These are phyloP conservation scores for Quadriops clusia DNA, from an alignment of 2,888 invertebrate genomes.

Conservation along the genomic window DNA sequence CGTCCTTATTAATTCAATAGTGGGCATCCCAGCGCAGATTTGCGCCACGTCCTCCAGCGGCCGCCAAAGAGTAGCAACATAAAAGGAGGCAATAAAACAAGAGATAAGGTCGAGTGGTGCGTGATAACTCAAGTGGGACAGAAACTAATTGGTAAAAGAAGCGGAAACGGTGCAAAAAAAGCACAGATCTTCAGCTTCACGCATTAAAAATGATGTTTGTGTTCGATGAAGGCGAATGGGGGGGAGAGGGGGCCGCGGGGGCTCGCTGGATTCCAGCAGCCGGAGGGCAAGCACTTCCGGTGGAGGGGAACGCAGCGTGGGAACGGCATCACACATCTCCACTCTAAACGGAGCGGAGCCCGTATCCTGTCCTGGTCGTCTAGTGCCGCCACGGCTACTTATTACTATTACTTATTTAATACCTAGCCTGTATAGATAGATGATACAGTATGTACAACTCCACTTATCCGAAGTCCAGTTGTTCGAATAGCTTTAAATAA, in stretches of 20 bases:
- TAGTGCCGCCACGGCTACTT: no score
- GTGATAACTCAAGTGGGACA: slow-evolving; percentile 22
- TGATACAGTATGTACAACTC: no score
- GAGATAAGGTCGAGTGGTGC: slow-evolving; percentile 9
- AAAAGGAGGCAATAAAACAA: slow-evolving; percentile 9
- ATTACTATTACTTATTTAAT: no score
- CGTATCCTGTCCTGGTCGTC: no score
- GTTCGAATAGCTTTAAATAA: no score
- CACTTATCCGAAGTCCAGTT: no score
- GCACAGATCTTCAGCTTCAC: slow-evolving; percentile 23
- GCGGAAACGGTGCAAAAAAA: slow-evolving; percentile 30
- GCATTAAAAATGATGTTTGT: slow-evolving; percentile 18
- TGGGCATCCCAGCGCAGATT: no score
- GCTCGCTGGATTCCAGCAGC: slow-evolving; percentile 23
- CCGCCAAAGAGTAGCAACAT: no score
- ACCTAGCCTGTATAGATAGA: no score
- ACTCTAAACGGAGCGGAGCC: no score
- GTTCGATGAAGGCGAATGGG: slow-evolving; percentile 4
- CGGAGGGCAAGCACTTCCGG: slow-evolving; percentile 30
- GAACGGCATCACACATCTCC: slow-evolving; percentile 19
- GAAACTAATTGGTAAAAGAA: slow-evolving; percentile 30
- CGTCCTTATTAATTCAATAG: no score
- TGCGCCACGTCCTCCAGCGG: no score
- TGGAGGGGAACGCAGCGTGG: slow-evolving; percentile 28
- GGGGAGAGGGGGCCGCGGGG: slow-evolving; percentile 1